Evolutionary conservation across 2,797 vertebrate genomes (phyloP), one percentile per base, ranked within the genome.

Genomic region (Setipinna tenuifilis): DNA sequence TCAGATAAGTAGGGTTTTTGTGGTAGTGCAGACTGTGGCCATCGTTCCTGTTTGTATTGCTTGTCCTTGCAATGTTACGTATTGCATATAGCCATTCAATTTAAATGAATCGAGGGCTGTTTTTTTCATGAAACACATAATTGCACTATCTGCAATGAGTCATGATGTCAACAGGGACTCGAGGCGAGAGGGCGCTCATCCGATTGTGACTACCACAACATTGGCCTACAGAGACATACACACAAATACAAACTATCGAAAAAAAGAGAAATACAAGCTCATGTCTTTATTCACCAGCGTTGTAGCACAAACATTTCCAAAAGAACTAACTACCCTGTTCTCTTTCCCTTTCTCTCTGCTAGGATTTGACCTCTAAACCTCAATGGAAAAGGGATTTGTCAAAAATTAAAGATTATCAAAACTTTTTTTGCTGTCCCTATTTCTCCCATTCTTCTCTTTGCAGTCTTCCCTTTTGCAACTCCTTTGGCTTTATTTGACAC

Each of bases 61-160:
- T 23, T 75, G 16, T 31, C 71, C 35, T 44, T 44, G 71, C 35
- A 41, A 9, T 17, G 35, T 88, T 91, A 93, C 89, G 87, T 90
- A 90, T 86, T 90, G 87, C 87, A 80, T 83, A 87, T 65, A 78
- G 65, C 86, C 85, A 85, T 90, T 92, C 91, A 93, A 93, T 93
- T 92, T 93, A 92, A 92, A 85, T 90, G 89, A 93, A 93, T 93
- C 92, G 91, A 91, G 94, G 87, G 91, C 84, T 93, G 88, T 87
- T 92, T 91, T 90, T 88, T 93, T 92, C 89, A 85, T 89, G 87
- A 89, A 83, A 88, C 89, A 89, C 91, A 92, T 92, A 93, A 95
- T 94, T 93, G 91, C 89, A 89, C 91, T 84, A 88, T 92, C 88
- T 91, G 89, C 90, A 92, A 92, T 93, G 92, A 95, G 91, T 94